These are phyloP conservation scores for Cassiopea xamachana DNA, from an alignment of 30 jellyfish, hydroid and myxozoan genomes.

Conservation along the genomic window DNA sequence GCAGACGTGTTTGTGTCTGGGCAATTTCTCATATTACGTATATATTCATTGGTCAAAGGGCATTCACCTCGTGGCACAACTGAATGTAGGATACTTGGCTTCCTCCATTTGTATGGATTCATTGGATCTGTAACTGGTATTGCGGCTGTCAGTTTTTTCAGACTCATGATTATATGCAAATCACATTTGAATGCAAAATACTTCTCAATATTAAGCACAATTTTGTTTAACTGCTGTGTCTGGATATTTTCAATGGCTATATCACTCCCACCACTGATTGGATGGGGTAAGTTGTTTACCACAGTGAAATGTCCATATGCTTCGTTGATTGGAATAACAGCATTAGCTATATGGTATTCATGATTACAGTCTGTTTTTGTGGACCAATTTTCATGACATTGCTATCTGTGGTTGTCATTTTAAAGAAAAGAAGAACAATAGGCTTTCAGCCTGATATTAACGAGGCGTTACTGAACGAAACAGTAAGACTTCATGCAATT, in stretches of 20 bases:
- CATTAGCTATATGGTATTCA: slow-evolving; percentile 66
- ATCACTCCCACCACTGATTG: slow-evolving; percentile 68
- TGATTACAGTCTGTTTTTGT: slow-evolving; percentile 70
- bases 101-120: neutral
- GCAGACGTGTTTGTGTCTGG: neutral
- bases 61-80: neutral
- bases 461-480: neutral
- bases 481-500: neutral
- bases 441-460: neutral
- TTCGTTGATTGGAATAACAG: slow-evolving; percentile 77
- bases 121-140: neutral
- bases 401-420: neutral
- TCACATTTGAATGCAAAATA: neutral
- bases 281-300: slow-evolving; percentile 73
- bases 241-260: neutral
- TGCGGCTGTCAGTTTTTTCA: neutral
- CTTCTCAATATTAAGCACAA: neutral
- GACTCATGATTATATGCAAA: neutral
- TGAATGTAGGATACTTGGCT: neutral
- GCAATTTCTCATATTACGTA: neutral
- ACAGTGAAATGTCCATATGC: slow-evolving; percentile 59
- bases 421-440: neutral
- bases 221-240: neutral
- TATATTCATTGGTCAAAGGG: neutral
- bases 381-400: slow-evolving; percentile 55